Conservation (phyloP, 2,888 invertebrate species). For the Neria commutata region DNA sequence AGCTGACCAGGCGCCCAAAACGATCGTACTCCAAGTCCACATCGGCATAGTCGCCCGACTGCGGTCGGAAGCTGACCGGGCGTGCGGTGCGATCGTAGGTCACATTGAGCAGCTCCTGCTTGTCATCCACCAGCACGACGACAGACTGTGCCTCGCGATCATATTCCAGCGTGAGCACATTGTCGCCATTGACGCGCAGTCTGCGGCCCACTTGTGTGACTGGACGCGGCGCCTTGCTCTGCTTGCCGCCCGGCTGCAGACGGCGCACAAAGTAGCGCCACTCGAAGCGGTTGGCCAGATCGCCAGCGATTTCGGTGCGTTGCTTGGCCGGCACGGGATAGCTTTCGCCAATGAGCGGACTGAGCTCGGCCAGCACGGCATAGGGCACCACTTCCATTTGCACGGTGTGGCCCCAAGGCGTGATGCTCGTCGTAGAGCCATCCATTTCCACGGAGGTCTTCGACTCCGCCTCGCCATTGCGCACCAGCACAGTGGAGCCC, state of each 20-base stretch:
- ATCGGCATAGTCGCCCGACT: conserved; percentile 84
- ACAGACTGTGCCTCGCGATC: conserved; percentile 86
- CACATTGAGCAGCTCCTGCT: conserved; percentile 82
- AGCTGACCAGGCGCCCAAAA: conserved; percentile 84
- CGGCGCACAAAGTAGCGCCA: conserved; percentile 92
- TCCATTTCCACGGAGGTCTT: conserved; percentile 81
- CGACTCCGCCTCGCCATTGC: conserved; percentile 81
- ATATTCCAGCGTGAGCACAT: conserved; percentile 88
- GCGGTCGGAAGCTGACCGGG: conserved; percentile 84
- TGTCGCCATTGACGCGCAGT: conserved; percentile 88
- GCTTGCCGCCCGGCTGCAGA: conserved; percentile 67
- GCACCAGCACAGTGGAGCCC: conserved; percentile 83
- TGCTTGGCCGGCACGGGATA: conserved; percentile 92
- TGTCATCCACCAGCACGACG: conserved; percentile 86
- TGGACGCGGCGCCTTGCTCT: conserved; percentile 62
- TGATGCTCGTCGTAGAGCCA: conserved; percentile 79
- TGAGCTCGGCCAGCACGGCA: conserved; percentile 85
- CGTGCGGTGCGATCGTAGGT: conserved; percentile 85
- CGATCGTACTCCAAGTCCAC: conserved; percentile 92
- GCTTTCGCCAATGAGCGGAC: conserved; percentile 86
- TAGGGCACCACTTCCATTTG: conserved; percentile 92
- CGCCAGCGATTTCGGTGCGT: conserved; percentile 86
- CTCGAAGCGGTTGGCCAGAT: conserved; percentile 90
- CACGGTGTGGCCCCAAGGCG: conserved; percentile 87
- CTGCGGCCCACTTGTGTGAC: conserved; percentile 86